Evolutionary conservation across 2,888 invertebrate species (phyloP).

Genomic region (Agriopis aurantiaria): DNA sequence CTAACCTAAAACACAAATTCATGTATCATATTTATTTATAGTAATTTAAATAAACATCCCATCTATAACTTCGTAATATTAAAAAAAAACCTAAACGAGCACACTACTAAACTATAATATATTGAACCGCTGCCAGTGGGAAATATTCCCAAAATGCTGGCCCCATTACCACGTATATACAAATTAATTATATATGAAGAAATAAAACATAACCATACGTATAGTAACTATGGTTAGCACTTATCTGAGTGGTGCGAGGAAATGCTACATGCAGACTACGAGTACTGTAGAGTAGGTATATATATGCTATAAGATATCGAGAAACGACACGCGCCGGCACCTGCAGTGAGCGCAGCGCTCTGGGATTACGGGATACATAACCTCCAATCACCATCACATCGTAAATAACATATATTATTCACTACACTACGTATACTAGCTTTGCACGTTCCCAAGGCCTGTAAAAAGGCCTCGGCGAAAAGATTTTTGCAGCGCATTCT

Average conservation of each 20-base stretch:
- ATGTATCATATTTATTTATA: too few relatives aligned
- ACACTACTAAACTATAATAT: too few relatives aligned
- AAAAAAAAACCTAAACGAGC: too few relatives aligned
- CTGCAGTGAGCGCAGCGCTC: conserved; percentile 74
- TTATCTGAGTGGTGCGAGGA: not conserved
- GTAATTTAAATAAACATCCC: too few relatives aligned
- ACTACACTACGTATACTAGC: conserved; percentile 41
- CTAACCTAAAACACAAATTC: too few relatives aligned
- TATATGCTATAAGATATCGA: conserved; percentile 21
- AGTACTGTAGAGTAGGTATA: not conserved
- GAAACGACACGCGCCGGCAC: conserved; percentile 50
- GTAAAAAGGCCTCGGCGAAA: conserved; percentile 53
- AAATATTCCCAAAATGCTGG: too few relatives aligned
- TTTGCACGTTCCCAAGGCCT: conserved; percentile 46
- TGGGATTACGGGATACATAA: conserved; percentile 70
- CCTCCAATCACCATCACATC: conserved; percentile 71
- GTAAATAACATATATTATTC: conserved; percentile 76
- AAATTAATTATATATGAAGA: too few relatives aligned
- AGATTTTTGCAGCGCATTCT: conserved; percentile 69
- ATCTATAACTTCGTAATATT: too few relatives aligned
- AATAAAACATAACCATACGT: too few relatives aligned
- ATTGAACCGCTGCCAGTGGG: too few relatives aligned
- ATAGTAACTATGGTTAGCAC: too few relatives aligned
- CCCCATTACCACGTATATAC: too few relatives aligned
- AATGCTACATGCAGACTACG: not conserved